Conservation (phyloP, 2,888 invertebrate species). For the Phymatocera aterrima region DNA sequence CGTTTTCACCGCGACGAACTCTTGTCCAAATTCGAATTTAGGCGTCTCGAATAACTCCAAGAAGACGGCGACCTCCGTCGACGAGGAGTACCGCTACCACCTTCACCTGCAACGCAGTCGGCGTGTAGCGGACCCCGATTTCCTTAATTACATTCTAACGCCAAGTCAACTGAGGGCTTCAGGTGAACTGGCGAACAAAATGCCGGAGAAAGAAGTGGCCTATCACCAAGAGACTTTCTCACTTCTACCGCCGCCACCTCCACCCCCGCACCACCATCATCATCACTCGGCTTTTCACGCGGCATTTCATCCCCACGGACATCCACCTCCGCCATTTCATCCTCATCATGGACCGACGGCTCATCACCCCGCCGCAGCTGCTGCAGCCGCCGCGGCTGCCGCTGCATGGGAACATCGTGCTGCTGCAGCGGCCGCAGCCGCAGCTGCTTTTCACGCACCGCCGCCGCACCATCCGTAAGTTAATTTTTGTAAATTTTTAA, state of each 20-base stretch:
- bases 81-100: slow-evolving; percentile 25
- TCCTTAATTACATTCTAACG: slow-evolving; percentile 13
- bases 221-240: slow-evolving; percentile 77
- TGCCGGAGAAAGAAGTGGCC: slow-evolving; percentile 80
- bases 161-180: slow-evolving; percentile 54
- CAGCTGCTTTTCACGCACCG: slow-evolving; percentile 78
- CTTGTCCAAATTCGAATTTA: neutral
- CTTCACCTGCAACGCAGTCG: slow-evolving; percentile 13
- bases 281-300: slow-evolving; percentile 72
- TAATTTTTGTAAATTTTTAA: neutral
- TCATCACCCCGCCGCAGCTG: slow-evolving; percentile 60
- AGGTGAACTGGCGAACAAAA: slow-evolving; percentile 76
- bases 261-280: slow-evolving; percentile 65
- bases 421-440: slow-evolving; percentile 78
- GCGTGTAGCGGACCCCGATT: slow-evolving; percentile 21
- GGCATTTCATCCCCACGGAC: slow-evolving; percentile 74
- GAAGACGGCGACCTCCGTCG: slow-evolving; percentile 11
- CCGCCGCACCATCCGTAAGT: slow-evolving; percentile 70
- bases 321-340: slow-evolving; percentile 77
- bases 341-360: slow-evolving; percentile 66
- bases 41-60: neutral
- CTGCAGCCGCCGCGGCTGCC: slow-evolving; percentile 76
- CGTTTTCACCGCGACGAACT: slow-evolving; percentile 17
- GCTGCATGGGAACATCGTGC: slow-evolving; percentile 80
- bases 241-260: slow-evolving; percentile 72